Evolutionary conservation across 2,888 invertebrate genomes (phyloP).

Genomic region (Hydraecia micacea): DNA sequence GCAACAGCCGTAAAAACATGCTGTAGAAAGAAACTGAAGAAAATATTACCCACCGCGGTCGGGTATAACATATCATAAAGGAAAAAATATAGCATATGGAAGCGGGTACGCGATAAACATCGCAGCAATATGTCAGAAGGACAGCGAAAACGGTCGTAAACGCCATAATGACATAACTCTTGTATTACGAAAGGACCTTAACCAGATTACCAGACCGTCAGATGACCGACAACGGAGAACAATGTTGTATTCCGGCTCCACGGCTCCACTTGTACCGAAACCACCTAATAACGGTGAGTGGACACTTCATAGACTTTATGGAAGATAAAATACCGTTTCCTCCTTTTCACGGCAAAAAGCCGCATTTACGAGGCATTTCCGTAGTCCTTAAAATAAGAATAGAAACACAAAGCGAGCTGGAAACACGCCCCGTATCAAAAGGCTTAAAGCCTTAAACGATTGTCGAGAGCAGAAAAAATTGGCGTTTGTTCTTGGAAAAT

Average conservation of each 20-base stretch:
- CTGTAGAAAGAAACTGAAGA: constrained; percentile 71
- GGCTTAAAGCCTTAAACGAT: constrained; percentile 53
- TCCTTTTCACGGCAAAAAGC: constrained; percentile 15
- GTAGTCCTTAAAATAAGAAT: constrained; percentile 48
- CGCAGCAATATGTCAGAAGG: constrained; percentile 74
- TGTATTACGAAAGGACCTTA: constrained; percentile 70
- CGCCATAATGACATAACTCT: constrained; percentile 72
- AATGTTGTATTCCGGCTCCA: constrained; percentile 26
- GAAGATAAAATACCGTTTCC: constrained; percentile 17
- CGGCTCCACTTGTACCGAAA: constrained; percentile 12
- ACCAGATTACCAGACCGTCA: constrained; percentile 73
- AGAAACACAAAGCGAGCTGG: constrained; percentile 49
- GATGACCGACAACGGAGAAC: constrained; percentile 60
- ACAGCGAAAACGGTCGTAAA: constrained; percentile 75
- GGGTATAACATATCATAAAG: constrained; percentile 72
- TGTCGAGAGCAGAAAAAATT: constrained; percentile 43
- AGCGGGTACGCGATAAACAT: constrained; percentile 71
- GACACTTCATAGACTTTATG: constrained; percentile 21
- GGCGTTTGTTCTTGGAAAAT: constrained; percentile 18
- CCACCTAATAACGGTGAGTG: constrained; percentile 37
- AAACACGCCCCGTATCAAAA: constrained; percentile 49
- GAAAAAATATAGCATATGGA: constrained; percentile 74
- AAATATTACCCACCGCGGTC: constrained; percentile 73
- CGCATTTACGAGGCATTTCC: constrained; percentile 34
- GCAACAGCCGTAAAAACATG: constrained; percentile 65